Base-by-base conservation (phyloP, 37 sponge, comb jelly and placozoan genomes). In the Diacarnus erythraeanus region DNA sequence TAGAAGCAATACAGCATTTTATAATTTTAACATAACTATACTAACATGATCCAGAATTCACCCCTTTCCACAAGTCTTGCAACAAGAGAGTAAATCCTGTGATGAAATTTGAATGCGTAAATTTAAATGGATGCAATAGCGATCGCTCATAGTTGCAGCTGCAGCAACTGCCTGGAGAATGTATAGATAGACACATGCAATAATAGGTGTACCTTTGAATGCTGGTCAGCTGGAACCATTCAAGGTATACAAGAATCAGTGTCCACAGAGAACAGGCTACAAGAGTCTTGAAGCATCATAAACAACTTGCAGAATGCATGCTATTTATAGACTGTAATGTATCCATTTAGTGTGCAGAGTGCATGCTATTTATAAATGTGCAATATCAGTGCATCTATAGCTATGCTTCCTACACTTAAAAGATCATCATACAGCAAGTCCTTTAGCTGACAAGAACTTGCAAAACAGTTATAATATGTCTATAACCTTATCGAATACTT, bases 131-230 rank as follows among this genome's bases (percentile, higher is more conserved):
- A 98, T 89, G 72, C 99, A 98, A 60, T 84, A 79, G 18, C 99
- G 86, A 77, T 98, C 99, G 77, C 91, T 96, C 79, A 98, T 94
- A 1, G 95, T 77, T 71, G 96, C 99, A 39, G 87, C 99, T 10
- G 99, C 99, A 43, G 95, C 99, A 74, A 98, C 89, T 44, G 99
- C 96, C 97, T 97, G 63, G 18, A 59, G 12, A 8, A 39, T 6
- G 51, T 47, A n/a, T n/a, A n/a, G n/a, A n/a, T n/a, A n/a, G n/a
- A n/a, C n/a, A n/a, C n/a, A n/a, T n/a, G n/a, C n/a, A n/a, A n/a
- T n/a, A n/a, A n/a, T n/a, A n/a, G n/a, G n/a, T n/a, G n/a, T n/a
- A n/a, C n/a, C n/a, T n/a, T n/a, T n/a, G n/a, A n/a, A n/a, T n/a
- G n/a, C n/a, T n/a, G n/a, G n/a, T n/a, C n/a, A n/a, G n/a, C n/a